These are phyloP conservation scores for Homarus americanus DNA, from an alignment of 1,140 invertebrate genomes.

Conservation along the genomic window DNA sequence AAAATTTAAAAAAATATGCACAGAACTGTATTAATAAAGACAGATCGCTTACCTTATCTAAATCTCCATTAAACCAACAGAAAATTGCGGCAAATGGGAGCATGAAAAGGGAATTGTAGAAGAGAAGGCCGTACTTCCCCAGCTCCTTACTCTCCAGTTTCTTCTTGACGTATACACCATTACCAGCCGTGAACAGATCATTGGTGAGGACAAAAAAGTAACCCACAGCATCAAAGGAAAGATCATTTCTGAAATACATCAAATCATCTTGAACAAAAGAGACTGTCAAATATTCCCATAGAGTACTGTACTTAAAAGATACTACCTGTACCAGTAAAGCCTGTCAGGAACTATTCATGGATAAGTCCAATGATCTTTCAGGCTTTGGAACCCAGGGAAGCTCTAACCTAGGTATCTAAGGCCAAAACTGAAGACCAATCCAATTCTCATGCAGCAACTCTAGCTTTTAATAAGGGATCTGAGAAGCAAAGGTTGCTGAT, in stretches of 20 bases:
- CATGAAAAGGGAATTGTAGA: slow-evolving; percentile 98
- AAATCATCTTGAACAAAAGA: slow-evolving; percentile 16
- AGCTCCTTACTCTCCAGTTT: slow-evolving; percentile 95
- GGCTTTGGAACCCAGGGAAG: too few relatives aligned
- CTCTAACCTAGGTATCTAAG: too few relatives aligned
- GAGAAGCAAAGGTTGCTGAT: too few relatives aligned
- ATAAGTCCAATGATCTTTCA: too few relatives aligned
- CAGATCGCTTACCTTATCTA: slow-evolving; percentile 59
- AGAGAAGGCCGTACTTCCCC: slow-evolving; percentile 97
- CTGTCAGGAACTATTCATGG: too few relatives aligned
- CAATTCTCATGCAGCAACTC: too few relatives aligned
- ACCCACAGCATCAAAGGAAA: slow-evolving; percentile 93
- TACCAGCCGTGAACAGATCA: slow-evolving; percentile 91
- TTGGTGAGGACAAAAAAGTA: slow-evolving; percentile 94
- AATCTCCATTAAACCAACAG: slow-evolving; percentile 82
- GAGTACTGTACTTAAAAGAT: too few relatives aligned
- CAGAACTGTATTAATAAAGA: neutral
- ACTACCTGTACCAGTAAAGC: too few relatives aligned
- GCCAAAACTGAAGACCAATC: too few relatives aligned
- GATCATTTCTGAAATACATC: slow-evolving; percentile 88
- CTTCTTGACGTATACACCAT: slow-evolving; percentile 98
- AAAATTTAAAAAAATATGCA: neutral
- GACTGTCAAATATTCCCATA: neutral
- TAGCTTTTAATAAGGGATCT: too few relatives aligned
- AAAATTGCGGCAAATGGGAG: slow-evolving; percentile 88